These are phyloP conservation scores for Agapornis canus DNA, from an alignment of 2,797 vertebrate genomes.

Conservation along the genomic window DNA sequence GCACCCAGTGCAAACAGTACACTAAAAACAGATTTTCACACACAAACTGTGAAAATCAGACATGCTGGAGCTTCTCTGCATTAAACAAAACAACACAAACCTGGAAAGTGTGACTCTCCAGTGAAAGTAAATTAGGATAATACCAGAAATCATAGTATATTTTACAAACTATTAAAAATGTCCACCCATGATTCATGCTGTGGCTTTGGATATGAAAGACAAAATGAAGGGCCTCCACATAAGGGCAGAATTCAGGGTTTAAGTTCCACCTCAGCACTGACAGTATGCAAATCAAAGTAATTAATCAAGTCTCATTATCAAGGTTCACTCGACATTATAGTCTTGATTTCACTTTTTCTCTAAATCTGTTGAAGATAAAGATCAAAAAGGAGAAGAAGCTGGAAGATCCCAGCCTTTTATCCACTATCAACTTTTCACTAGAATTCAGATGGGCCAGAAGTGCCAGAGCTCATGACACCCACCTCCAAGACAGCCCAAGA, in stretches of 20 bases:
- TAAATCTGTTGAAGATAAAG: background rate
- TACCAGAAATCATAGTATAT: background rate
- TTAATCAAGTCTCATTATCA: conserved; percentile 13
- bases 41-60: background rate
- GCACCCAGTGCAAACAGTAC: background rate
- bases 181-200: background rate
- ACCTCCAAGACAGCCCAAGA: background rate
- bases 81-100: background rate
- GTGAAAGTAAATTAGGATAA: background rate
- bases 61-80: background rate
- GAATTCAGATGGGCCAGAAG: background rate
- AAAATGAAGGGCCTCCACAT: background rate
- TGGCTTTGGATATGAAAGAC: background rate
- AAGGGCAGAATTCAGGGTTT: background rate
- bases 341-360: background rate
- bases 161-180: background rate
- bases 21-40: background rate
- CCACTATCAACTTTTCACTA: background rate
- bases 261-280: background rate
- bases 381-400: background rate
- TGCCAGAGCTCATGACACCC: background rate
- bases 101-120: background rate
- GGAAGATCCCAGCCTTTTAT: background rate
- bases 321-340: background rate
- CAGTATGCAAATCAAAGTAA: background rate